Base-by-base conservation (phyloP, 30 jellyfish, hydroid and myxozoan species). In the Hydractinia echinata region DNA sequence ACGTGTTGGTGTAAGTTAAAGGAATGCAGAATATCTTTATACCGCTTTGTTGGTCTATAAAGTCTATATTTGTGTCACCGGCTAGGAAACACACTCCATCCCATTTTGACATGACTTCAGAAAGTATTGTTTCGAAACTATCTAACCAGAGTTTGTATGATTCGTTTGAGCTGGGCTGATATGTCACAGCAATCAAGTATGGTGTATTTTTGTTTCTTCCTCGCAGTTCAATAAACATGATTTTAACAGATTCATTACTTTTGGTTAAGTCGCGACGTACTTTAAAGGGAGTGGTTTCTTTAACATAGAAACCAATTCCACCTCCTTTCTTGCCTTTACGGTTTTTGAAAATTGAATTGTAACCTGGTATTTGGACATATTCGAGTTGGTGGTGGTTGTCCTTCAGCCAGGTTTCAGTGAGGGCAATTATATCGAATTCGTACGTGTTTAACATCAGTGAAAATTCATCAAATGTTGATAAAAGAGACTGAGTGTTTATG, bases 371-470 rank as follows among this genome's bases (percentile, higher is more conserved):
- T 68, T 44, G 58, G 82, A 73, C 87, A 66, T 79, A 81, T 16
- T 81, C 51, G 54, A 87, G 87, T 56, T 49, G 91, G 14, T 81
- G 72, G 30, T 84, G 81, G 67, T 86, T 78, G 86, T 86, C 86
- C 54, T 86, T 67, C 61, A 86, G 86, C 95, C 95, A 86, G 71
- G 95, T 86, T 73, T 86, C 95, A 6, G 82, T n/a, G 86, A 86
- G 68, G 30, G 95, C 73, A 10, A 86, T 66, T 69, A 86, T 71
- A 58, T 86, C 86, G 61, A 78, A 86, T 20, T 86, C 81, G 69
- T 86, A 86, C 66, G 70, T 79, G 72, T 78, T 82, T 64, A 79
- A 51, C 58, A 86, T 86, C 49, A 79, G 16, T 10, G 72, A n/a
- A 15, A 79, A 58, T 79, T 86, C 95, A 86, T 66, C 86, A 53